A percentile compares a stretch with the other conserved stretches of the same genome.
phyloP scores from a whole-genome alignment of 2,113 vertebrate species.

The Halichoerus grypus region DNA sequence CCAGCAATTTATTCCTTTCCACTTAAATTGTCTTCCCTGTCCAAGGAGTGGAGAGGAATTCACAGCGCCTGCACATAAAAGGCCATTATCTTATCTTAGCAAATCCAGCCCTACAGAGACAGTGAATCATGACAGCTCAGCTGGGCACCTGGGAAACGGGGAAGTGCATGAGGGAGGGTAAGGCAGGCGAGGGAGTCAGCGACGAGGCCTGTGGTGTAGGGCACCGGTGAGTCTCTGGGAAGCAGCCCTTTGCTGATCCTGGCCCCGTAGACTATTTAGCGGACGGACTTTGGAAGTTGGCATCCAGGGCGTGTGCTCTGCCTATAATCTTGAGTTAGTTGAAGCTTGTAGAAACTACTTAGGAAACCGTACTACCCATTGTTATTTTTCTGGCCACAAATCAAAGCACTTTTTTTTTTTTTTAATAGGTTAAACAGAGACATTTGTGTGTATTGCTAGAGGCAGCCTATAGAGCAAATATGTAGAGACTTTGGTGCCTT shows the following conservation, averaged over 20 bases:
- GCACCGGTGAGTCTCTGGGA: neutral
- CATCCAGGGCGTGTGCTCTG: neutral
- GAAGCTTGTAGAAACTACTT: neutral
- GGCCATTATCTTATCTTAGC: constrained; percentile 64
- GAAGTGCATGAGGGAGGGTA: neutral
- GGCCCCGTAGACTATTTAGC: neutral
- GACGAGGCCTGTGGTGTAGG: neutral
- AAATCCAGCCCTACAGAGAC: constrained; percentile 52
- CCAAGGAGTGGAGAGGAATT: constrained; percentile 15
- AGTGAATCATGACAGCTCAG: constrained; percentile 20
- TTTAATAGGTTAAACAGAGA: neutral
- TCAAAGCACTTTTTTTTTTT: neutral
- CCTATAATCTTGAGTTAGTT: neutral
- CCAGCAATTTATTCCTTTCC: constrained; percentile 67
- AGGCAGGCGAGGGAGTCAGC: neutral
- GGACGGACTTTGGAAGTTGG: neutral
- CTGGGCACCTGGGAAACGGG: neutral
- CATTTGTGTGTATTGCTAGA: neutral
- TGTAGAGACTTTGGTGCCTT: neutral
- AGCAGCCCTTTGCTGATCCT: neutral
- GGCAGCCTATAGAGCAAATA: neutral
- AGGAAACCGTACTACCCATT: neutral
- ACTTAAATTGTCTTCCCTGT: constrained; percentile 64
- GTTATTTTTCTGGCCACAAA: neutral
- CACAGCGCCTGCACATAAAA: constrained; percentile 55